Conservation (phyloP, 2,888 invertebrate species). For the Linnaemya tessellans region DNA sequence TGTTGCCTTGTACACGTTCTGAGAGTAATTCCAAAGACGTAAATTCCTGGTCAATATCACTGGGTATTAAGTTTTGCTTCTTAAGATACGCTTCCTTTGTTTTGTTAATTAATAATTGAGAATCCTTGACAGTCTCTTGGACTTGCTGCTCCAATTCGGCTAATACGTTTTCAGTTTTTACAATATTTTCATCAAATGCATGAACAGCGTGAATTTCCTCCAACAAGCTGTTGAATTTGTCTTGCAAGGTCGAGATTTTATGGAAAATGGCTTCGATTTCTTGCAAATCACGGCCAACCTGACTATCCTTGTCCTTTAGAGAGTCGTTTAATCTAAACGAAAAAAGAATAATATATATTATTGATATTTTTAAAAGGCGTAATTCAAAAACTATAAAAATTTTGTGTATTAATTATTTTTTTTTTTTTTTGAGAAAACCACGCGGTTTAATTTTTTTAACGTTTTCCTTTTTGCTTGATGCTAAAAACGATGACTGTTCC, state of each 20-base stretch:
- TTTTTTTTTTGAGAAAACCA: constrained; percentile 55
- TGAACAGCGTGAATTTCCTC: constrained; percentile 88
- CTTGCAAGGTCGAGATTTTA: constrained; percentile 88
- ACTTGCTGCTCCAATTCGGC: constrained; percentile 85
- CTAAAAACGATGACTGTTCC: constrained; percentile 50
- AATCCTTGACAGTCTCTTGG: constrained; percentile 85
- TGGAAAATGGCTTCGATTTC: constrained; percentile 90
- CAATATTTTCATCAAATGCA: constrained; percentile 90
- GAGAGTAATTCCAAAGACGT: constrained; percentile 92
- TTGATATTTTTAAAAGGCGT: background rate
- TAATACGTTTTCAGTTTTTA: constrained; percentile 86
- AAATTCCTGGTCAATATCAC: constrained; percentile 91
- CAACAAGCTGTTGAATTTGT: constrained; percentile 87
- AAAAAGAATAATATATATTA: background rate
- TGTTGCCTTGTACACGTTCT: constrained; percentile 90
- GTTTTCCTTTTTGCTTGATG: constrained; percentile 78
- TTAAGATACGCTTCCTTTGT: constrained; percentile 87
- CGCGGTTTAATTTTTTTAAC: constrained; percentile 54
- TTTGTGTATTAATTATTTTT: background rate
- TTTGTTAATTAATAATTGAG: constrained; percentile 85
- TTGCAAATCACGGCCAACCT: constrained; percentile 89
- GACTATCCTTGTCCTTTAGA: constrained; percentile 89
- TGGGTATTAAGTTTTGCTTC: constrained; percentile 87
- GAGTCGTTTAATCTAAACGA: constrained; percentile 90
- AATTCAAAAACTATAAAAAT: background rate